A percentile compares a stretch with the other conserved stretches of the same genome.
phyloP scores from a whole-genome alignment of 2,888 invertebrate genomes.

The Eristalis pertinax region DNA sequence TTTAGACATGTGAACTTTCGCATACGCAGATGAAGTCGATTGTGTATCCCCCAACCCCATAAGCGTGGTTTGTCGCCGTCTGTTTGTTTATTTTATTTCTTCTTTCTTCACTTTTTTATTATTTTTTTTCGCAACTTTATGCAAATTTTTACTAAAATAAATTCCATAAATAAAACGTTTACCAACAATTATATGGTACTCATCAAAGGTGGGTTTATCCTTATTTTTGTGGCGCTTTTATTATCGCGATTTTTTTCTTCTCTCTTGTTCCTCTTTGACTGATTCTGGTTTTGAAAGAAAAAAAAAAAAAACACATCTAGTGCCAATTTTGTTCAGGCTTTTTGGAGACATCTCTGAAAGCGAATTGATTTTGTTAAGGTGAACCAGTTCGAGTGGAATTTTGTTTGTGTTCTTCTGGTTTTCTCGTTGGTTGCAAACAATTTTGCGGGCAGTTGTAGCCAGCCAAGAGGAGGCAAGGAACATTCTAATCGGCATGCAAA shows the following conservation, averaged over 20 bases:
- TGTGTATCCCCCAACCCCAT: no score
- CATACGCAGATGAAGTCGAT: slow-evolving; percentile 4
- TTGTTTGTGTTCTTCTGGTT: not conserved
- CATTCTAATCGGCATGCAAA: slow-evolving; percentile 34
- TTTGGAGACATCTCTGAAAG: not conserved
- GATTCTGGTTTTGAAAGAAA: no score
- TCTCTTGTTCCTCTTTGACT: no score
- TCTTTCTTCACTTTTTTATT: no score
- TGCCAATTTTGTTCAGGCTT: not conserved
- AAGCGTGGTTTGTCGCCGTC: not conserved
- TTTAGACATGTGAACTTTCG: not conserved
- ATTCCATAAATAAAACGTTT: not conserved
- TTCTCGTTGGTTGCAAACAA: not conserved
- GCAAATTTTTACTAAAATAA: slow-evolving; percentile 6
- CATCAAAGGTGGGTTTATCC: not conserved
- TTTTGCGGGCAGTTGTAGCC: slow-evolving; percentile 1
- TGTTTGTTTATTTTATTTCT: not conserved
- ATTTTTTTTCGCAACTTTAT: slow-evolving; percentile 6
- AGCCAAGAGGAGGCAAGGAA: not conserved
- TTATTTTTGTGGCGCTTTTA: not conserved
- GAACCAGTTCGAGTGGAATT: not conserved
- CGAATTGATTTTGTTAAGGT: not conserved
- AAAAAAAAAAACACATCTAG: not conserved
- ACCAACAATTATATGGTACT: not conserved
- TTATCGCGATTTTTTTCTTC: not conserved